Conservation (phyloP, 2,888 invertebrate species). For the Gortyna flavago region DNA sequence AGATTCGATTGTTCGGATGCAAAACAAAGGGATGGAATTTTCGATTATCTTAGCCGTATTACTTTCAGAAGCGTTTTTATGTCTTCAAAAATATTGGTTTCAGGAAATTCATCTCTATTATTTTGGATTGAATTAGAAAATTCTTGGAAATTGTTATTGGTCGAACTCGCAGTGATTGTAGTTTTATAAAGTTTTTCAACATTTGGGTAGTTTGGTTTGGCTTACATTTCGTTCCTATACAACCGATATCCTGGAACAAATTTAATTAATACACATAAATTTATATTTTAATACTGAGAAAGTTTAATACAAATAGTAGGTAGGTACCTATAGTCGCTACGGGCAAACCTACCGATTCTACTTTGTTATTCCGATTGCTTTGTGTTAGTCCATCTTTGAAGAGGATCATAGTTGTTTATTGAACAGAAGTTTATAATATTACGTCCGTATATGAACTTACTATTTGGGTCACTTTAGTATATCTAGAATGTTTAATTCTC, state of each 20-base stretch:
- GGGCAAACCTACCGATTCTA: not conserved
- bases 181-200: not conserved
- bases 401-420: slow-evolving; percentile 26
- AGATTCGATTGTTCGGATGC: slow-evolving; percentile 1
- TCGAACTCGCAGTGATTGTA: not conserved
- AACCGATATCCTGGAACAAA: not conserved
- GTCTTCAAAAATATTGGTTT: not conserved
- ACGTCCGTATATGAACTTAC: slow-evolving; percentile 4
- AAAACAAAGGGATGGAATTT: not conserved
- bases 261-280: not conserved
- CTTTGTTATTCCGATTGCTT: slow-evolving; percentile 40
- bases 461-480: slow-evolving; percentile 36
- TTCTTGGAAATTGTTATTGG: not conserved
- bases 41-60: not conserved
- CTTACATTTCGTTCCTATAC: too few relatives aligned
- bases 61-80: not conserved
- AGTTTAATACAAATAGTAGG: slow-evolving; percentile 12
- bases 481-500: slow-evolving; percentile 34
- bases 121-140: not conserved
- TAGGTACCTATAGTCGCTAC: not conserved
- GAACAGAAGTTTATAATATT: slow-evolving; percentile 18
- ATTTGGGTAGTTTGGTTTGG: not conserved
- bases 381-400: slow-evolving; percentile 34
- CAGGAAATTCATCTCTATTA: too few relatives aligned
- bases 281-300: not conserved